Conservation (phyloP, 2,113 vertebrate species). For the Callipepla squamata region DNA sequence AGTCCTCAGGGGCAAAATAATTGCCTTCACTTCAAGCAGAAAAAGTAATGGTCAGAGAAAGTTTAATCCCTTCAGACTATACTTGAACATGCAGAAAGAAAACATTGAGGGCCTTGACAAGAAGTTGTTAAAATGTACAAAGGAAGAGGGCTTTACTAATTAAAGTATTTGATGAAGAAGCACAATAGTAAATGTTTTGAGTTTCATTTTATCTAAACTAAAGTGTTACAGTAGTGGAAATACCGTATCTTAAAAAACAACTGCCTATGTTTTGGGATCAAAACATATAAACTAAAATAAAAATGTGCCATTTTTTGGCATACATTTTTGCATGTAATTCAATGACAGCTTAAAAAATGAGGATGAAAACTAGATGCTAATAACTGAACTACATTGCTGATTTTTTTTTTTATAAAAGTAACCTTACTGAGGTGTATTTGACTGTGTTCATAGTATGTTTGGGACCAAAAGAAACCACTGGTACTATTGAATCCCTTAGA, state of each 20-base stretch:
- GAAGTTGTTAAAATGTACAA: background rate
- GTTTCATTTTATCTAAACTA: background rate
- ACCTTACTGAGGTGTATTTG: background rate
- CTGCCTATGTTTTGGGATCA: background rate
- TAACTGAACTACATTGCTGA: background rate
- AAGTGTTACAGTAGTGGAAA: background rate
- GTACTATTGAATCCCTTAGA: background rate
- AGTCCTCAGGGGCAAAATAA: conserved; percentile 1
- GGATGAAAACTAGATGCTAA: background rate
- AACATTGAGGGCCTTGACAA: background rate
- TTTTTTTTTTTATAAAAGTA: background rate
- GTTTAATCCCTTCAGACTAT: background rate
- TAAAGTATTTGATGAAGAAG: background rate
- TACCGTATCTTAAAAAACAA: background rate
- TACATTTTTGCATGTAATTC: background rate
- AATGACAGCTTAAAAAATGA: background rate
- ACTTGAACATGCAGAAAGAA: background rate
- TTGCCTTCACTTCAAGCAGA: conserved; percentile 19
- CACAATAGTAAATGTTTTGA: background rate
- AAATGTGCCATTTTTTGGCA: background rate
- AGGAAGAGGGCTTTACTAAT: background rate
- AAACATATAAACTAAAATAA: background rate
- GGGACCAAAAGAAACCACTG: background rate
- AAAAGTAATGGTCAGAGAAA: background rate
- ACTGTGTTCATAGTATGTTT: background rate